These are phyloP conservation scores for Passer montanus DNA, from an alignment of 2,113 vertebrate genomes.

Conservation along the genomic window DNA sequence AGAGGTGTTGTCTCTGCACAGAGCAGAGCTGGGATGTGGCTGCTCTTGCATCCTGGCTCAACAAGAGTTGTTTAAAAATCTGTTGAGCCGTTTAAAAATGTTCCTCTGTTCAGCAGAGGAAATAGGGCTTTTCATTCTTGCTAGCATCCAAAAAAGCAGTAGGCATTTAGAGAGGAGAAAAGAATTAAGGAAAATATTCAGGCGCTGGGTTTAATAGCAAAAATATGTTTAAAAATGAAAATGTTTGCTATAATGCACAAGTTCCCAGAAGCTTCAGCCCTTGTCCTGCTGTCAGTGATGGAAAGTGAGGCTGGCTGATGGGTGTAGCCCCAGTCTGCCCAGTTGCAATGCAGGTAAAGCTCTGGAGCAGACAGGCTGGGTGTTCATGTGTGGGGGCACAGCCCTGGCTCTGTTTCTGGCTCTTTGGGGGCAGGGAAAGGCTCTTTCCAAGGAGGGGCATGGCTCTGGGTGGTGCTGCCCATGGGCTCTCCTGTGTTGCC, in stretches of 20 bases:
- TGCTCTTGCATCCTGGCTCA: neutral
- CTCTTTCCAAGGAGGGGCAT: accelerated
- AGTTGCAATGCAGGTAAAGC: accelerated
- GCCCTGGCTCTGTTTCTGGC: neutral
- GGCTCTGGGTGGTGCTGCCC: neutral
- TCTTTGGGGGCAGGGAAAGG: neutral
- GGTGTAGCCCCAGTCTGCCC: neutral
- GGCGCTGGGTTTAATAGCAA: neutral
- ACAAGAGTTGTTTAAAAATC: neutral
- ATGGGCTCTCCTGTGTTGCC: accelerated
- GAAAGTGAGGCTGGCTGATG: neutral
- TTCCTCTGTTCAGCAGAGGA: neutral
- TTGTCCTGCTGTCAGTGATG: neutral
- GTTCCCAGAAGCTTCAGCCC: neutral
- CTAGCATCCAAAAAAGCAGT: neutral
- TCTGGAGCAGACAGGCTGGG: neutral
- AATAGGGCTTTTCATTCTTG: neutral
- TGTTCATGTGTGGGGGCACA: accelerated
- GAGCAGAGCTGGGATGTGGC: neutral
- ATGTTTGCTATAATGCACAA: neutral
- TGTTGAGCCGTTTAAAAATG: neutral
- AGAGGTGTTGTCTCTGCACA: neutral
- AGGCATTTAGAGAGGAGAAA: neutral
- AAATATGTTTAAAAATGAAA: neutral
- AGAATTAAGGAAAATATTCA: neutral